Conservation (phyloP, 1,140 invertebrate species). For the Copidosoma floridanum region DNA sequence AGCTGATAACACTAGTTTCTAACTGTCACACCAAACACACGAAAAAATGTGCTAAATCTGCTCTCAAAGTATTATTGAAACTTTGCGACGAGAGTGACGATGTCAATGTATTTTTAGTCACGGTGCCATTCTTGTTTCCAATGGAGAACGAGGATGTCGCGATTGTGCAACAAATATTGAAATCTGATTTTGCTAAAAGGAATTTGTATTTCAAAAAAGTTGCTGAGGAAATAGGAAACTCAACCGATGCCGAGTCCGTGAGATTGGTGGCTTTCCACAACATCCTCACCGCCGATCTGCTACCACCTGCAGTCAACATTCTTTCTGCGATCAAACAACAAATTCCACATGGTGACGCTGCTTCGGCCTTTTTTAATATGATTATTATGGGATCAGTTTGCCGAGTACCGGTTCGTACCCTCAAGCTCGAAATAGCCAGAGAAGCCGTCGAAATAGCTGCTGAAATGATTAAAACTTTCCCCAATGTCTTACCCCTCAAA, state of each 20-base stretch:
- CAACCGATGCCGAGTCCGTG: constrained; percentile 40
- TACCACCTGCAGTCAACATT: constrained; percentile 43
- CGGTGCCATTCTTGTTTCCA: constrained; percentile 64
- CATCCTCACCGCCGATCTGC: constrained; percentile 41
- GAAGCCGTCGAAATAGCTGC: constrained; percentile 48
- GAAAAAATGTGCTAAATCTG: constrained; percentile 40
- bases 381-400: constrained; percentile 50
- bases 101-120: constrained; percentile 49
- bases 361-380: constrained; percentile 49
- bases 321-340: constrained; percentile 41
- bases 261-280: constrained; percentile 46
- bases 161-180: constrained; percentile 55
- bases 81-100: constrained; percentile 43
- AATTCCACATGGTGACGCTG: constrained; percentile 39
- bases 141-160: constrained; percentile 51
- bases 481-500: constrained; percentile 32
- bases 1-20: constrained; percentile 43
- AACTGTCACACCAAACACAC: constrained; percentile 39
- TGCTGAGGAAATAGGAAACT: constrained; percentile 43
- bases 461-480: constrained; percentile 41
- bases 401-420: constrained; percentile 41
- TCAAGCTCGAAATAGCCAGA: constrained; percentile 35
- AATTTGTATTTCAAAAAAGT: constrained; percentile 49
- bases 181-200: constrained; percentile 54
- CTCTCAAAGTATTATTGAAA: constrained; percentile 46